These are phyloP conservation scores for Agapornis roseicollis DNA, from an alignment of 2,113 vertebrate genomes.

Conservation along the genomic window DNA sequence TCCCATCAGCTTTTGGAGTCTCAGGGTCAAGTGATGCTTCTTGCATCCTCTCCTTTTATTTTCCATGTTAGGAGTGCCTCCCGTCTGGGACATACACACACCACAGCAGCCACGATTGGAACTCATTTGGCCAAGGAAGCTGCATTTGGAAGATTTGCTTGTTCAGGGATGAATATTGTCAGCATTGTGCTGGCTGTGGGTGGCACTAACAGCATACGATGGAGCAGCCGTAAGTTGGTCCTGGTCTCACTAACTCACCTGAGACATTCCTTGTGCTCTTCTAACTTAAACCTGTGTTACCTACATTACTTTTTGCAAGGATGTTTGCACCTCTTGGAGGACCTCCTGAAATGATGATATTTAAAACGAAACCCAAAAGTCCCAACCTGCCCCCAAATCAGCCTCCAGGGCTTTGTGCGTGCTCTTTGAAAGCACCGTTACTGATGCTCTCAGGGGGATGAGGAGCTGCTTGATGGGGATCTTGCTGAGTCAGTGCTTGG, in stretches of 20 bases:
- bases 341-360: neutral
- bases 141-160: neutral
- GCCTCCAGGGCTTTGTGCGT: neutral
- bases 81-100: neutral
- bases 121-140: neutral
- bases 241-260: neutral
- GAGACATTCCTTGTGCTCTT: neutral
- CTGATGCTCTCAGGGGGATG: neutral
- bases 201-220: neutral
- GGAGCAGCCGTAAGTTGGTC: neutral
- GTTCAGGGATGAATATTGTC: neutral
- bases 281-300: neutral
- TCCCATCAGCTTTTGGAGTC: neutral
- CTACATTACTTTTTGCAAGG: neutral
- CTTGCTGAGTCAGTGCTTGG: neutral
- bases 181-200: neutral
- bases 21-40: neutral
- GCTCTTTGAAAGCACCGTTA: neutral
- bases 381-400: accelerated
- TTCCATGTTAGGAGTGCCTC: neutral
- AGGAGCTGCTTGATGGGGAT: neutral
- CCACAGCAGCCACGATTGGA: neutral
- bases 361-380: neutral
- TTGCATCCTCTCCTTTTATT: neutral
- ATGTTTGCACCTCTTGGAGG: neutral